Base-by-base conservation (phyloP, 2,797 vertebrate genomes). In the Ciconia nigra region DNA sequence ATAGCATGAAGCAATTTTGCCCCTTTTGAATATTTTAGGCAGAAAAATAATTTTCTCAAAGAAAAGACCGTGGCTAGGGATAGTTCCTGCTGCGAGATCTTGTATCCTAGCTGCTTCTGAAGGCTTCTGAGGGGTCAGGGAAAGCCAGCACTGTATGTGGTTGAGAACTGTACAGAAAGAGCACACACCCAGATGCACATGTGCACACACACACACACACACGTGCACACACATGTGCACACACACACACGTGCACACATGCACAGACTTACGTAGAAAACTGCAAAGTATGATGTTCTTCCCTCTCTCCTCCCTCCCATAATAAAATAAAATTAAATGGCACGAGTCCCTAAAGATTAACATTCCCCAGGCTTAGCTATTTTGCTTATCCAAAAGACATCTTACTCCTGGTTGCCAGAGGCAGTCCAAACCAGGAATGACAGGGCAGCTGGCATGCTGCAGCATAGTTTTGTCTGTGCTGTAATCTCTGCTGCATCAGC, bases 41-140 rank as follows among this genome's bases (percentile, higher is more conserved):
- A 82, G 62, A 85, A 92, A 93, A 89, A 70, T 37, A 63, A 37
- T 70, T 82, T 96, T 82, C 47, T 86, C 44, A 49, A 85, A 87
- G 42, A 65, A 72, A 91, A 83, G 25, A 42, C 46, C 31, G 81
- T 78, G 65, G 35, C 54, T 74, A 72, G 65, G 61, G 51, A 55
- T 57, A 85, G 42, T 69, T 87, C 17, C 83, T 67, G 51, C 8
- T 83, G 39, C 2, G 3, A 25, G 25, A n/a, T 71, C 63, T 94
- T 83, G 15, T 79, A 70, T 19, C 59, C 59, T 51, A 55, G 51
- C 16, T 66, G 35, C 54, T 74, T 61, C 71, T 83, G 83, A 41
- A 92, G 61, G 55, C 41, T 85, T 87, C 70, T 51, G 57, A 83
- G 61, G 19, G 31, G 35, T 51, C 49, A 78, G 15, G 54, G 33